Conservation (phyloP, 2,797 vertebrate genomes). For the Sebastes hopkinsi region DNA sequence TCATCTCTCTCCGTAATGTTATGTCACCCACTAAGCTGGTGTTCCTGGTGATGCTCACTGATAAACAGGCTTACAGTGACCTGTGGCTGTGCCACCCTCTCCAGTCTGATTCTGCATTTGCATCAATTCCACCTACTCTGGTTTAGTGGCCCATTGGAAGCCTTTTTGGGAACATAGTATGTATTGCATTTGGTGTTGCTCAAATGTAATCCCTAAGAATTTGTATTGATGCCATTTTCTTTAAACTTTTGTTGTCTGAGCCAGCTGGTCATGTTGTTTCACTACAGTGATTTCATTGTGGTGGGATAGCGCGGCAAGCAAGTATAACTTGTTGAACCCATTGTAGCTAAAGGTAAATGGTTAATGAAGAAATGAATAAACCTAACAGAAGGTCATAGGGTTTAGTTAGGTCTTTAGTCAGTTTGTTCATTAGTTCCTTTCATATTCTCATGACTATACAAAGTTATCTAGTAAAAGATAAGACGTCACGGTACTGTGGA, state of each 20-base stretch:
- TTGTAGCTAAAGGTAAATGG: neutral
- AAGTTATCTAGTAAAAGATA: neutral
- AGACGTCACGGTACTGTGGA: neutral
- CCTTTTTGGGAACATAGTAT: neutral
- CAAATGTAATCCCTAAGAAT: neutral
- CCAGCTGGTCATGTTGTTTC: neutral
- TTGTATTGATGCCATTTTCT: neutral
- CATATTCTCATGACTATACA: neutral
- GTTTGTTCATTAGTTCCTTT: neutral
- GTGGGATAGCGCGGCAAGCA: neutral
- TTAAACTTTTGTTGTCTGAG: neutral
- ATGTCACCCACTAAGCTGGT: conserved; percentile 70
- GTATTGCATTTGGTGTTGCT: neutral
- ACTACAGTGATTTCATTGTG: neutral
- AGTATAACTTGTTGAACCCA: neutral
- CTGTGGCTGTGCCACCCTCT: conserved; percentile 1
- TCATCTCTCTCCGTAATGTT: conserved; percentile 56
- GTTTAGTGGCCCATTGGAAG: neutral
- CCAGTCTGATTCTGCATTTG: neutral
- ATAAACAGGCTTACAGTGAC: conserved; percentile 61
- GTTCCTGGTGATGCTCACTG: conserved; percentile 54
- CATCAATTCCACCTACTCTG: neutral
- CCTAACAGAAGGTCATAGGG: neutral
- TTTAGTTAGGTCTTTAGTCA: neutral
- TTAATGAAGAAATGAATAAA: neutral